A percentile compares a stretch with the other conserved stretches of the same genome.
Conservation (phyloP, 2,797 vertebrate genomes). For the Botia kubotai region DNA sequence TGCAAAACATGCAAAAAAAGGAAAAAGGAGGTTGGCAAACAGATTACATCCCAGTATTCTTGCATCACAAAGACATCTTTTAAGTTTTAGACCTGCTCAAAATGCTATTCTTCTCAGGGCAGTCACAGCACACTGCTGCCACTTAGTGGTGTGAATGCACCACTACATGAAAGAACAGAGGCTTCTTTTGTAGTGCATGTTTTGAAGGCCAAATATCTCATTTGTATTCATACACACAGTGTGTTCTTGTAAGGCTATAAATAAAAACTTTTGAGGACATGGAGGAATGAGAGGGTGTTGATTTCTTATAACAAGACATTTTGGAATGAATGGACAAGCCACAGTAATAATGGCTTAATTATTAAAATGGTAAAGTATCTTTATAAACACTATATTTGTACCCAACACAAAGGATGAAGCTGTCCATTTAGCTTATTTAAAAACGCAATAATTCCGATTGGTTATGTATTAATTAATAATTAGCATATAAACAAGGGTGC, state of each 20-base stretch:
- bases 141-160: conserved; percentile 51
- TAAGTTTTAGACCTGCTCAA: too few relatives aligned
- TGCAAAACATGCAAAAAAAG: neutral
- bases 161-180: conserved; percentile 45
- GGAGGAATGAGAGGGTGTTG: conserved; percentile 4
- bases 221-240: conserved; percentile 49
- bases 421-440: neutral
- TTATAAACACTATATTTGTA: neutral
- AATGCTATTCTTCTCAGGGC: neutral
- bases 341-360: neutral
- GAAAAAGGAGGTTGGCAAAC: too few relatives aligned
- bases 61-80: too few relatives aligned
- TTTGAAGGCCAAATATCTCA: conserved; percentile 49
- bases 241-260: conserved; percentile 53
- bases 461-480: neutral
- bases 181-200: conserved; percentile 46
- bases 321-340: neutral
- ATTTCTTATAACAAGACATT: conserved; percentile 16
- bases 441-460: neutral
- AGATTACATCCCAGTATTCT: too few relatives aligned
- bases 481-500: neutral
- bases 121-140: conserved; percentile 51
- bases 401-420: neutral
- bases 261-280: conserved; percentile 34
- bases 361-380: neutral